Evolutionary conservation across 2,113 vertebrate species (phyloP), one percentile per base, ranked within the genome.

Genomic region (Coracopsis vasa): DNA sequence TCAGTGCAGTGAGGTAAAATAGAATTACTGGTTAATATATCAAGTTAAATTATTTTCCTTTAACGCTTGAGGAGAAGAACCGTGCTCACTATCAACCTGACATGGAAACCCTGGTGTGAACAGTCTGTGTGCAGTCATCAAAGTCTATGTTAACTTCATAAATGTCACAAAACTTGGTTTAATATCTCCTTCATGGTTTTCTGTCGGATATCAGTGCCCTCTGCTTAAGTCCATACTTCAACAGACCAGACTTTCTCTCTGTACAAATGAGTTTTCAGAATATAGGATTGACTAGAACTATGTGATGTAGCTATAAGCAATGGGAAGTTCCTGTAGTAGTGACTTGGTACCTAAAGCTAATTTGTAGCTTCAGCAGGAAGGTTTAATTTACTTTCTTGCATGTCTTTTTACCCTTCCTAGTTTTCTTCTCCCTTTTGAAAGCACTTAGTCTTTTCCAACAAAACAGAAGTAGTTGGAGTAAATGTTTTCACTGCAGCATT

Each of bases 141-240:
- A 16, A 53, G 66, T 3, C n/a, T 27, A 1, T 2, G 41, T 39
- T 28, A 24, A 24, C 53, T 61, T 71, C 86, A 51, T 11, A 60
- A 92, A 39, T 4, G 16, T 21, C 82, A 74, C 70, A 11, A 19
- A 71, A 60, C 35, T 67, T 31, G 7, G 50, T 41, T 18, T 44
- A 62, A 19, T 47, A 35, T 3, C 69, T 73, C 4, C 0, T 17
- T 27, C 18, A 3, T 50, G 41, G 25, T 74, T 81, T 81, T 41
- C 64, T 47, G 1, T 6, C 4, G 17, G 31, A 7, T 50, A 44
- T 16, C n/a, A 12, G 27, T 16, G 27, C 35, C 60, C 44, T 14
- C 33, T 17, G 67, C 33, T 20, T 16, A 17, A 27, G 3, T 17
- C 21, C 51, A 18, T 35, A 3, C 41, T 54, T 45, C 0, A 0